These are phyloP conservation scores for Plecturocebus donacophilus DNA, from an alignment of 2,113 vertebrate species.

Conservation along the genomic window DNA sequence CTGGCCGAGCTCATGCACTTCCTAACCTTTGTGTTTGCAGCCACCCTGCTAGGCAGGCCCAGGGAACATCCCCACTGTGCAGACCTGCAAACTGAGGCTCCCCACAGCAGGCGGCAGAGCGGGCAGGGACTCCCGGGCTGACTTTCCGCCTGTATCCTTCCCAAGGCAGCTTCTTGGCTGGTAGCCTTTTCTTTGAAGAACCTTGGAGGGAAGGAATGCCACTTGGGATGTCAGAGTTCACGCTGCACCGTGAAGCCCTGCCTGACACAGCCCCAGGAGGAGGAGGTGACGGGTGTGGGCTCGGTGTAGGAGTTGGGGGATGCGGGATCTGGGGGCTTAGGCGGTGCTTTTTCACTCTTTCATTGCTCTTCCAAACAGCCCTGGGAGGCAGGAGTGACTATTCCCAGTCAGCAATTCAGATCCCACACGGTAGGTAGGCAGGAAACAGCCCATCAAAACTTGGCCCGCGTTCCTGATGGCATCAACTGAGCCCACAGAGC, in stretches of 20 bases:
- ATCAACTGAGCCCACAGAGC: neutral
- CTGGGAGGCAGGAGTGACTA: neutral
- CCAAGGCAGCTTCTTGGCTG: neutral
- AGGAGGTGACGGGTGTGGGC: rapidly evolving
- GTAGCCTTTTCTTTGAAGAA: neutral
- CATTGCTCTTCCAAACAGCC: neutral
- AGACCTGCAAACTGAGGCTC: rapidly evolving
- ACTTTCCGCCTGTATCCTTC: neutral
- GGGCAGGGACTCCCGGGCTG: rapidly evolving
- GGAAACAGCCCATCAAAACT: rapidly evolving
- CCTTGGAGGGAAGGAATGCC: neutral
- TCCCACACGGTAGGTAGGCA: neutral
- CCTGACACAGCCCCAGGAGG: neutral
- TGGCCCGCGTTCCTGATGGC: neutral
- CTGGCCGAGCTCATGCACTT: rapidly evolving
- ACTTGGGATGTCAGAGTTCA: neutral
- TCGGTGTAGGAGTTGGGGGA: rapidly evolving
- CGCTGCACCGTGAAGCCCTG: rapidly evolving
- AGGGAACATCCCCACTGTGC: rapidly evolving
- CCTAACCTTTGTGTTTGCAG: rapidly evolving
- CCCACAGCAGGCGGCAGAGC: rapidly evolving
- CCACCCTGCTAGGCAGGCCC: rapidly evolving
- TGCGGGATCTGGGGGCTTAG: rapidly evolving
- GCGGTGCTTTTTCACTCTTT: too few relatives aligned
- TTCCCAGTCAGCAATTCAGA: neutral